Conservation (phyloP, 2,888 invertebrate genomes). For the Aspidapion aeneum region DNA sequence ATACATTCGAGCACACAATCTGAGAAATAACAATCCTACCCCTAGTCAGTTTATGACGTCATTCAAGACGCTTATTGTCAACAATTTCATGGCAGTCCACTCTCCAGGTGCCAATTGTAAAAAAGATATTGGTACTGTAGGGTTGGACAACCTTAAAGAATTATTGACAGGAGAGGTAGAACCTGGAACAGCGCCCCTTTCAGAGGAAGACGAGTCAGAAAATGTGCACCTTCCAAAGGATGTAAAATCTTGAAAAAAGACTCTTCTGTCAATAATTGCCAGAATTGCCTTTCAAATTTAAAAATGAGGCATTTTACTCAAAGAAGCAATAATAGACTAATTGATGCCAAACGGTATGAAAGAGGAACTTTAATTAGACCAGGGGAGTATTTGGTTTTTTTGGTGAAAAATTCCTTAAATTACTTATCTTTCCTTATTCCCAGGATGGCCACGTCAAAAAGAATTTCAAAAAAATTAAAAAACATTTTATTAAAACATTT, state of each 20-base stretch:
- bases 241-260: conserved; percentile 1
- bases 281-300: neutral
- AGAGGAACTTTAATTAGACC: neutral
- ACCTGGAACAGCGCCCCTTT: too few relatives aligned
- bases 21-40: conserved; percentile 14
- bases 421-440: conserved; percentile 8
- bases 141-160: conserved; percentile 17
- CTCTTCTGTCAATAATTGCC: neutral
- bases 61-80: conserved; percentile 19
- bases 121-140: conserved; percentile 11
- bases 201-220: too few relatives aligned
- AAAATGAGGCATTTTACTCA: neutral
- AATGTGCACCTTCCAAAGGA: neutral
- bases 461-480: conserved; percentile 1
- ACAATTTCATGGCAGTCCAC: conserved; percentile 19
- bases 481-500: neutral
- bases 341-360: neutral
- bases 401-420: neutral
- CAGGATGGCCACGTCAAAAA: neutral
- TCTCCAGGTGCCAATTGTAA: conserved; percentile 18
- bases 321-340: neutral
- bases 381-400: conserved; percentile 4
- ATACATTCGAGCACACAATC: conserved; percentile 16
- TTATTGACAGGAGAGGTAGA: conserved; percentile 11
- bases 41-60: conserved; percentile 16